Evolutionary conservation across 2,888 invertebrate species (phyloP), one percentile per base, ranked within the genome.

Genomic region (Icerya purchasi): DNA sequence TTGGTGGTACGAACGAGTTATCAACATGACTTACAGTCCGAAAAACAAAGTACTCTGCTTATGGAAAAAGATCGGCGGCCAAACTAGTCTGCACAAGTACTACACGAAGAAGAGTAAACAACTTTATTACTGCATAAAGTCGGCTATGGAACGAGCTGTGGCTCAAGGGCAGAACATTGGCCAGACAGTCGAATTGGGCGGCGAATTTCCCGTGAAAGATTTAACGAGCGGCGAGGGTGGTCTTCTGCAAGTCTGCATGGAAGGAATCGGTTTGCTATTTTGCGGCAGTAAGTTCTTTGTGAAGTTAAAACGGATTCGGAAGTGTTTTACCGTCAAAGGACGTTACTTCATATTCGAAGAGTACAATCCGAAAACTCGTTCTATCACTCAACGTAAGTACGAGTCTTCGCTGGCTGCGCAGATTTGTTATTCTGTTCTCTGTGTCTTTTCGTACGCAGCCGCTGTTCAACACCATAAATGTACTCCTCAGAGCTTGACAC

Each of bases 251-350:
- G 96, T 97, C 72, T 96, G 97, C 81, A 92, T 98, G 83, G 97
- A 99, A 75, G 98, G 98, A 70, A 94, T 99, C 69, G 94, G 94
- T 68, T 83, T 98, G 67, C 86, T 97, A 69, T 96, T 98, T 78
- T 94, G 93, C 68, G 93, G 94, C 75, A 94, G 94, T 84, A 97
- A 98, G 96, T 97, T 96, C 78, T 98, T 98, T 80, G 93, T 98
- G 74, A 86, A 94, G 73, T 82, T 98, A 77, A 89, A 91, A 77
- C 94, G 96, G 77, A 98, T 98, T 76, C 84, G 94, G 75, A 98
- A 97, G 78, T 98, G 98, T 78, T 97, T 96, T 78, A 96, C 97
- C 63, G 93, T 92, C 75, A 96, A 94, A 75, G 97, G 96, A 72
- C 94, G 93, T 73, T 88, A 97, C 75, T 98, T 98, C 79, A 87